A percentile compares a stretch with the other conserved stretches of the same genome.
Conservation (phyloP, 2,113 vertebrate species). For the Sisor rabdophorus region DNA sequence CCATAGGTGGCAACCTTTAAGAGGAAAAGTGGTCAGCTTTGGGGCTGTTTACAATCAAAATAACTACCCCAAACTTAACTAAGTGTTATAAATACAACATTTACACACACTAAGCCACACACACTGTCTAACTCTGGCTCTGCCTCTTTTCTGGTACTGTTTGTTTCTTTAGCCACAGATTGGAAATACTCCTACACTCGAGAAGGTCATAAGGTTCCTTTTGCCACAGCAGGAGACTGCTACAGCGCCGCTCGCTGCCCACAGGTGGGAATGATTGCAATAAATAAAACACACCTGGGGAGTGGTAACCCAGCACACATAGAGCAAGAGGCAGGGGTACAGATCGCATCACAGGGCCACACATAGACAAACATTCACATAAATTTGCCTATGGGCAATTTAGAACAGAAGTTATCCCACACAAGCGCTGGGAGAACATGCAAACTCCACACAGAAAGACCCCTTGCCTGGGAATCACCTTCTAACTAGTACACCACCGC, state of each 20-base stretch:
- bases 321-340: no score
- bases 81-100: constrained; percentile 1
- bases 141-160: background rate
- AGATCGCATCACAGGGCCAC: no score
- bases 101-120: background rate
- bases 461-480: no score
- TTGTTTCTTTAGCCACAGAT: constrained; percentile 78
- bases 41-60: constrained; percentile 21
- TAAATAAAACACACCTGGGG: background rate
- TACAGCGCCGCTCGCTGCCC: constrained; percentile 90
- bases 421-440: no score
- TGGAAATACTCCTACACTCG: constrained; percentile 84
- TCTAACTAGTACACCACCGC: no score
- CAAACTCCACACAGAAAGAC: no score
- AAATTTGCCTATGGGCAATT: no score
- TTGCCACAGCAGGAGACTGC: constrained; percentile 93
- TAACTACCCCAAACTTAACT: constrained; percentile 2
- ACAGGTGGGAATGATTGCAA: constrained; percentile 73
- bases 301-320: background rate
- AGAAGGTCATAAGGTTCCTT: constrained; percentile 86
- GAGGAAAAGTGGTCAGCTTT: constrained; percentile 39
- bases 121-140: constrained; percentile 1
- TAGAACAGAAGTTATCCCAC: no score
- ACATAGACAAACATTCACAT: no score
- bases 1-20: constrained; percentile 46